These are phyloP conservation scores for Leptodactylus fuscus DNA, from an alignment of 2,113 vertebrate genomes.

Conservation along the genomic window DNA sequence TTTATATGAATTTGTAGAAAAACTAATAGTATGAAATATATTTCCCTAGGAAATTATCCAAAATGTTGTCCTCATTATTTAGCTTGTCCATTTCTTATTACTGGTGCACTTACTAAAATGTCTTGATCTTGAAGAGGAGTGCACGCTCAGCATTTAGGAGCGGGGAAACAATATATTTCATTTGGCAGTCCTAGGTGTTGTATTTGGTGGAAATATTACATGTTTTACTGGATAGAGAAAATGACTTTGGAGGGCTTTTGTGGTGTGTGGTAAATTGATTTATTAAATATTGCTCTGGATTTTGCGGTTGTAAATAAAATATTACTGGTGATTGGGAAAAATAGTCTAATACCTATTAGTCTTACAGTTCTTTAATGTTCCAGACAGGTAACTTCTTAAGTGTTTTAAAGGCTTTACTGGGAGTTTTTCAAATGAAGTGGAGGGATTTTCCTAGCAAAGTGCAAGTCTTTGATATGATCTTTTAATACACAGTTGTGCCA, in stretches of 20 bases:
- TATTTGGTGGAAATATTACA: constrained; percentile 42
- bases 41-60: too few species aligned
- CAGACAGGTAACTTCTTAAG: constrained; percentile 49
- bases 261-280: constrained; percentile 49
- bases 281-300: constrained; percentile 39
- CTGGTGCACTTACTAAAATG: neutral
- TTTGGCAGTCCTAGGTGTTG: constrained; percentile 15
- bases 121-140: constrained; percentile 20
- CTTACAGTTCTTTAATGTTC: constrained; percentile 43
- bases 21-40: too few species aligned
- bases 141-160: constrained; percentile 12
- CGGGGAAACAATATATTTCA: constrained; percentile 26
- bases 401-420: constrained; percentile 59
- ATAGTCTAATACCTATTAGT: constrained; percentile 45
- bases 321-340: constrained; percentile 50
- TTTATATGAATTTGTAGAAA: too few species aligned
- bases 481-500: constrained; percentile 58
- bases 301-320: constrained; percentile 55
- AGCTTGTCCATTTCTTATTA: neutral
- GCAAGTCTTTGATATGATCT: constrained; percentile 52
- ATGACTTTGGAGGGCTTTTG: constrained; percentile 43
- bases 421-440: constrained; percentile 62
- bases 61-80: neutral
- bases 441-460: constrained; percentile 64
- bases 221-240: constrained; percentile 36